phyloP scores from a whole-genome alignment of 2,888 invertebrate species.

The Drosophila conformis region DNA sequence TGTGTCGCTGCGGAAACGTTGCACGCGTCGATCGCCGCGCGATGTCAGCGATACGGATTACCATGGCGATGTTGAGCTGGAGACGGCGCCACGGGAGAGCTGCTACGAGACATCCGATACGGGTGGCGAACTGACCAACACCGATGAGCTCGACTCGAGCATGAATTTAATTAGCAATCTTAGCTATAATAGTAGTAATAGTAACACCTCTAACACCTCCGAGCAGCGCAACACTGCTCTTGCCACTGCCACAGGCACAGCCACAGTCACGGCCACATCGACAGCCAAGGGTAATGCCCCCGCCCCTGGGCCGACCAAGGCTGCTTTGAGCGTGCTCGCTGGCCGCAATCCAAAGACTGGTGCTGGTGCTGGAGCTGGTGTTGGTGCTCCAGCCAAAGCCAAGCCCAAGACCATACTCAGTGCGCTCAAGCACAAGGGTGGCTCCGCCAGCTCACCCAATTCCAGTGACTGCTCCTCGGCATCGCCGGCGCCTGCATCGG shows the following conservation, averaged over 20 bases:
- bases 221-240: slow-evolving; percentile 65
- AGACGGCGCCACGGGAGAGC: slow-evolving; percentile 75
- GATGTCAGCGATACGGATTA: slow-evolving; percentile 80
- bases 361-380: slow-evolving; percentile 73
- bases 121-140: slow-evolving; percentile 82
- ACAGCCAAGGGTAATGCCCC: slow-evolving; percentile 11
- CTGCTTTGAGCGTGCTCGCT: slow-evolving; percentile 58
- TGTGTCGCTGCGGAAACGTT: slow-evolving; percentile 59
- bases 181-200: slow-evolving; percentile 85
- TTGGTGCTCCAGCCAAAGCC: slow-evolving; percentile 72
- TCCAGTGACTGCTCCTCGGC: slow-evolving; percentile 82
- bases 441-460: slow-evolving; percentile 81
- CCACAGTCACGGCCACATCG: slow-evolving; percentile 1
- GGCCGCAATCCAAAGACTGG: slow-evolving; percentile 78
- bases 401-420: slow-evolving; percentile 69
- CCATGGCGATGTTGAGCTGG: slow-evolving; percentile 77
- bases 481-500: slow-evolving; percentile 69
- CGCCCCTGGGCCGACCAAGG: slow-evolving; percentile 21
- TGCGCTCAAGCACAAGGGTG: slow-evolving; percentile 71
- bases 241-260: slow-evolving; percentile 40
- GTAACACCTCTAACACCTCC: slow-evolving; percentile 83
- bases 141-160: slow-evolving; percentile 83
- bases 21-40: slow-evolving; percentile 53
- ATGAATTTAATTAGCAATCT: slow-evolving; percentile 84
- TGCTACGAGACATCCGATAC: slow-evolving; percentile 85